These are phyloP conservation scores for Phrynocephalus forsythii DNA, from an alignment of 2,797 vertebrate species.

Conservation along the genomic window DNA sequence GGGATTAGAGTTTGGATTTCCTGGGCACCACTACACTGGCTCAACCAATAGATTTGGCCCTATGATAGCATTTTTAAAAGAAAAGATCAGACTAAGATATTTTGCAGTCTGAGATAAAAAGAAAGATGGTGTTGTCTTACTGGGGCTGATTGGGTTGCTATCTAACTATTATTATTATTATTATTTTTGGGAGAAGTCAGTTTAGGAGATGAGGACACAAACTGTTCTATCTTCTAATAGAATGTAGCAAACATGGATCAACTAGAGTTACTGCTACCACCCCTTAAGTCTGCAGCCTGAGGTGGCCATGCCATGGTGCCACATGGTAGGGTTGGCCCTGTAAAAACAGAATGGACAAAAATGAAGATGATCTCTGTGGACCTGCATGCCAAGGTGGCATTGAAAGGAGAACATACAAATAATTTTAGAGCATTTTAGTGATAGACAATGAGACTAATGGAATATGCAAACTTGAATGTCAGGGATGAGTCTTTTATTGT, in stretches of 20 bases:
- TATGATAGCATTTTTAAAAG: too few species aligned
- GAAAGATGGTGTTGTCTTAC: too few species aligned
- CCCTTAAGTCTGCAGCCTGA: not conserved
- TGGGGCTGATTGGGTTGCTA: not conserved
- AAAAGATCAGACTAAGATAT: too few species aligned
- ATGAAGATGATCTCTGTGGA: not conserved
- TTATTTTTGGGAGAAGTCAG: not conserved
- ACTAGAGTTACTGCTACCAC: not conserved
- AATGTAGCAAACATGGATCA: not conserved
- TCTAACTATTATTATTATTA: not conserved
- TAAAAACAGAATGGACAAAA: not conserved
- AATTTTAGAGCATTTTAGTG: not conserved
- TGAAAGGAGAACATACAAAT: not conserved
- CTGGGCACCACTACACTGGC: too few species aligned
- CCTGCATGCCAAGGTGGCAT: not conserved
- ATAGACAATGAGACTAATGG: not conserved
- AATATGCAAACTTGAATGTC: not conserved
- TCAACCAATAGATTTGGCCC: too few species aligned
- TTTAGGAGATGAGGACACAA: not conserved
- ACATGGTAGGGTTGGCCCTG: not conserved
- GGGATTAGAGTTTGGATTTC: too few species aligned
- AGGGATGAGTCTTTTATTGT: constrained; percentile 5
- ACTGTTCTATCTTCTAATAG: not conserved
- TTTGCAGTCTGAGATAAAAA: too few species aligned
- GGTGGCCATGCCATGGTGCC: not conserved